Evolutionary conservation across 2,888 invertebrate species (phyloP).

Genomic region (Octonoba sinensis): DNA sequence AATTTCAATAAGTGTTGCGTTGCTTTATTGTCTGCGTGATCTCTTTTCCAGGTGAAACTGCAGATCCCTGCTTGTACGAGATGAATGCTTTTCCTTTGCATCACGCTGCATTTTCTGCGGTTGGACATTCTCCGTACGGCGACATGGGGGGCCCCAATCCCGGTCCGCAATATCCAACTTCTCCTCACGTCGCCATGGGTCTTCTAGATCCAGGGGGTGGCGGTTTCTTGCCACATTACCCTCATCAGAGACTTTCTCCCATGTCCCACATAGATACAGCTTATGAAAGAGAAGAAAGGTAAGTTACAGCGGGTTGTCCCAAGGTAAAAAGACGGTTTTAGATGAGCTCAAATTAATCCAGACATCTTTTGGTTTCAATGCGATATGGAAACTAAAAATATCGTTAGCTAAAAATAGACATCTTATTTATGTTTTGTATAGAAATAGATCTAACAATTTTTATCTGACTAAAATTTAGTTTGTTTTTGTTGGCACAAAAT

Average conservation of each 20-base stretch:
- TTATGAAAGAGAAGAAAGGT: slow-evolving; percentile 58
- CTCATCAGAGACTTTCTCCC: slow-evolving; percentile 43
- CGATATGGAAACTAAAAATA: too few relatives aligned
- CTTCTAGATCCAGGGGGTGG: slow-evolving; percentile 39
- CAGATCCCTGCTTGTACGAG: slow-evolving; percentile 53
- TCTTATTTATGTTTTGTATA: too few relatives aligned
- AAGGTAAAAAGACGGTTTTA: too few relatives aligned
- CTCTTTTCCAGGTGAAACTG: slow-evolving; percentile 33
- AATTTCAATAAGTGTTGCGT: too few relatives aligned
- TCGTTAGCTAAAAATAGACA: too few relatives aligned
- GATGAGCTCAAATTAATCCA: too few relatives aligned
- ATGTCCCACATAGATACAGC: slow-evolving; percentile 29
- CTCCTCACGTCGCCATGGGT: slow-evolving; percentile 50
- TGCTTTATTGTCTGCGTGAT: too few relatives aligned
- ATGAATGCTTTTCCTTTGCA: slow-evolving; percentile 58
- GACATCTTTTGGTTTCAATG: too few relatives aligned
- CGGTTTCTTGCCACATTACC: slow-evolving; percentile 44
- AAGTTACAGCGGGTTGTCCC: not conserved
- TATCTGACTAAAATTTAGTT: too few relatives aligned
- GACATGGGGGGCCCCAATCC: slow-evolving; percentile 27
- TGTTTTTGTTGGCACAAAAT: too few relatives aligned
- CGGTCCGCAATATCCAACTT: slow-evolving; percentile 39
- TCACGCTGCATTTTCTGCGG: slow-evolving; percentile 40
- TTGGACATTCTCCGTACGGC: slow-evolving; percentile 25
- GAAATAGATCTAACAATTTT: too few relatives aligned